Base-by-base conservation (phyloP, 1,140 invertebrate genomes). In the Brachionus plicatilis region DNA sequence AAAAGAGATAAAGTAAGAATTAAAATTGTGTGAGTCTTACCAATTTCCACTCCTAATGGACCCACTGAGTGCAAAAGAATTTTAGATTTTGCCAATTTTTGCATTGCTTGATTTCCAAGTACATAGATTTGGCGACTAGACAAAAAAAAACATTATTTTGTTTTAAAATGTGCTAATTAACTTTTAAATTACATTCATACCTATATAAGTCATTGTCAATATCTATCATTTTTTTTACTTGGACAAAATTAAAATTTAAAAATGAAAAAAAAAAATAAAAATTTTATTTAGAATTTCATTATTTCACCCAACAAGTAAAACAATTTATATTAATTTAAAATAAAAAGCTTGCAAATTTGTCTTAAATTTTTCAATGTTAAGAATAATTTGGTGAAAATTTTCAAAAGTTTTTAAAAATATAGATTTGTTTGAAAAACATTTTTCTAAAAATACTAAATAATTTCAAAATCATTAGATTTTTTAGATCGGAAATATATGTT, bases 1-100 rank as follows among this genome's bases (percentile, higher is more conserved):
- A 20, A 27, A 9, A 24, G 14, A 29, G 2, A 47, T 43, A 11
- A n/a, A 14, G 12, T 43, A 12, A 45, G n/a, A 17, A 47, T 20
- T 12, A 17, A 70, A 43, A 45, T 86, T 47, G 4, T 47, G 3
- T 47, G 14, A 47, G 3, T 47, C 14, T 83, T 86, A 89, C 89
- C 89, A 78, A 90, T 90, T 86, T 90, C 89, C 83, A 90, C 86
- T 60, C 89, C 89, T 65, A 90, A 86, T 70, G 88, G 88, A 70
- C 89, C 88, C 60, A 89, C 50, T n/a, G 88, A 88, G 86, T 87
- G 87, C 11, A 90, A 56, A 8, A 90, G 85, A 11, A 90, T 87
- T 60, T 87, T 87, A 3, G 88, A 86, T 45, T 86, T 86, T 9
- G 88, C 88, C 88, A 90, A 88, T 29, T 87, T 86, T 85, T 88